Evolutionary conservation across 1,140 invertebrate species (phyloP).

Genomic region (Elysia chlorotica): DNA sequence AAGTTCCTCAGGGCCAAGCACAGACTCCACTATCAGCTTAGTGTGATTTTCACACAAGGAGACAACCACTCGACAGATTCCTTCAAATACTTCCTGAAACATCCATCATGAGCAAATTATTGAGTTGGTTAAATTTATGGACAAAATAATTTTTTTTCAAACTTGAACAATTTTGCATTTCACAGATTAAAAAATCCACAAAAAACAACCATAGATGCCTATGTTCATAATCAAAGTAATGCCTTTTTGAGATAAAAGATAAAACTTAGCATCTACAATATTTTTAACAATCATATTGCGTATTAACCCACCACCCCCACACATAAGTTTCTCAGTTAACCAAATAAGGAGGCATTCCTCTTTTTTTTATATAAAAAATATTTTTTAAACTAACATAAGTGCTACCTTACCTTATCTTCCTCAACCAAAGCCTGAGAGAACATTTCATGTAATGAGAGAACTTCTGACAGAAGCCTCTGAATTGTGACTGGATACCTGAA

Average conservation of each 20-base stretch:
- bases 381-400: no score
- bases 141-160: not conserved
- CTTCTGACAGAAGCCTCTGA: slow-evolving; percentile 64
- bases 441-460: slow-evolving; percentile 58
- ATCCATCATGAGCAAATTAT: no score
- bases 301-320: no score
- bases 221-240: no score
- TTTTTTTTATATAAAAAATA: no score
- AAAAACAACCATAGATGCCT: no score
- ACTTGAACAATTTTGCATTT: not conserved
- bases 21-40: slow-evolving; percentile 67
- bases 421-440: slow-evolving; percentile 42
- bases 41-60: slow-evolving; percentile 72
- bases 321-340: no score
- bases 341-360: no score
- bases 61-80: slow-evolving; percentile 70
- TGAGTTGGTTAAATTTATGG: not conserved
- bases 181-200: not conserved
- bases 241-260: no score
- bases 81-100: slow-evolving; percentile 58
- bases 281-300: no score
- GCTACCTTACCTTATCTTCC: slow-evolving; percentile 19
- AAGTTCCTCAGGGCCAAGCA: slow-evolving; percentile 58
- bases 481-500: slow-evolving; percentile 55
- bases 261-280: no score